Evolutionary conservation across 1,140 invertebrate species (phyloP).

Genomic region (Steinernema feltiae): DNA sequence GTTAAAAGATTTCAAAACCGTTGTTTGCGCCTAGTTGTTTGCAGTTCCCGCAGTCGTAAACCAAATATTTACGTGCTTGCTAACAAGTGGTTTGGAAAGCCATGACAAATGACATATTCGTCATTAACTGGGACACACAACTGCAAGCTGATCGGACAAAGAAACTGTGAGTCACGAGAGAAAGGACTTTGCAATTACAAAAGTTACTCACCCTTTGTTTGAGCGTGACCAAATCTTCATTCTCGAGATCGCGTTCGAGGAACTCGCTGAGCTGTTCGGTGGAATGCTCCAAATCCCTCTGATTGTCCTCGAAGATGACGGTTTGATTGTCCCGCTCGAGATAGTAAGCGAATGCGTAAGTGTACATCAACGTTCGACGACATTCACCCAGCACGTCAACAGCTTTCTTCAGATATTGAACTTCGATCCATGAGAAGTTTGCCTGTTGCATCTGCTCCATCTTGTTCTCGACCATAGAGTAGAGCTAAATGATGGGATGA

Average conservation of each 20-base stretch:
- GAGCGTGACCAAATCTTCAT: constrained; percentile 86
- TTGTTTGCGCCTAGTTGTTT: no score
- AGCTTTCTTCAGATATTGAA: constrained; percentile 92
- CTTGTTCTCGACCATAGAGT: constrained; percentile 76
- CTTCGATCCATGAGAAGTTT: constrained; percentile 99
- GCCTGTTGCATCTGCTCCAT: constrained; percentile 98
- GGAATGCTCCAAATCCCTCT: constrained; percentile 90
- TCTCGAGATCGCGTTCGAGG: constrained; percentile 92
- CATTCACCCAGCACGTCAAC: constrained; percentile 95
- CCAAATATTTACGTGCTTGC: no score
- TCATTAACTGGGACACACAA: no score
- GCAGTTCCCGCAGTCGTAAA: no score
- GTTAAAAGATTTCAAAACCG: no score
- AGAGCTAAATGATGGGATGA: constrained; percentile 20
- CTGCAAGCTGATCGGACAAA: no score
- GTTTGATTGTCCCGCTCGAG: constrained; percentile 95
- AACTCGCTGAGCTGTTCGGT: constrained; percentile 95
- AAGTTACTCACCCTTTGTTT: constrained; percentile 80
- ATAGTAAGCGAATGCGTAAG: constrained; percentile 98
- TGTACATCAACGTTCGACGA: constrained; percentile 95
- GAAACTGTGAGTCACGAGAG: no score
- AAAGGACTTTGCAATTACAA: no score
- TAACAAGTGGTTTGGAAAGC: no score
- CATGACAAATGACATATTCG: no score
- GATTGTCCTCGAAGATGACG: constrained; percentile 98